These are phyloP conservation scores for Erethizon dorsatum DNA, from an alignment of 2,797 vertebrate species.

Conservation along the genomic window DNA sequence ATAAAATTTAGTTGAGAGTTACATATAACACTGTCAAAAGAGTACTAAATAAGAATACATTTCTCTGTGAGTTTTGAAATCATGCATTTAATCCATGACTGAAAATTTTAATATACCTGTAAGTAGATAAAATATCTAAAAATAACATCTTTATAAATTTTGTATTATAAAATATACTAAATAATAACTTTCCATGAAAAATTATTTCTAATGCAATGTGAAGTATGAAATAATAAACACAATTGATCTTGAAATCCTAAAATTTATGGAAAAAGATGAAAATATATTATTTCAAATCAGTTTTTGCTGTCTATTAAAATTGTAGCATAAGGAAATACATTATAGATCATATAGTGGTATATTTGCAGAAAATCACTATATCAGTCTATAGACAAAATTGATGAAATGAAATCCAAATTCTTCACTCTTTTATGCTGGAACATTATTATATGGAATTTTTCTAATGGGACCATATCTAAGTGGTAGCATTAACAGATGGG, in stretches of 20 bases:
- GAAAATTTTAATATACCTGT: neutral
- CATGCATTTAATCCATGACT: constrained; percentile 46
- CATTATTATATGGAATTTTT: constrained; percentile 90
- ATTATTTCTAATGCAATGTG: neutral
- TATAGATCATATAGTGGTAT: constrained; percentile 61
- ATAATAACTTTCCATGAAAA: constrained; percentile 39
- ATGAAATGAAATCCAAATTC: constrained; percentile 69
- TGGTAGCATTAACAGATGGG: constrained; percentile 92
- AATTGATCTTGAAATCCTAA: constrained; percentile 33
- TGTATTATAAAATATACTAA: constrained; percentile 16
- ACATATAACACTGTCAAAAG: neutral
- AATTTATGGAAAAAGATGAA: constrained; percentile 33
- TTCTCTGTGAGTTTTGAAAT: constrained; percentile 4
- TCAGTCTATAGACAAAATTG: constrained; percentile 71
- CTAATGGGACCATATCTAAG: constrained; percentile 90
- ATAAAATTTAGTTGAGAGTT: constrained; percentile 17
- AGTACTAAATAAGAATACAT: constrained; percentile 40
- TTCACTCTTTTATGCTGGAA: constrained; percentile 80
- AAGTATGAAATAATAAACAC: constrained; percentile 47
- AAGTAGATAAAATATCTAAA: constrained; percentile 45
- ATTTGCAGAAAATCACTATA: constrained; percentile 63
- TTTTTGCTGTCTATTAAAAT: constrained; percentile 70
- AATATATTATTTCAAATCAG: constrained; percentile 32
- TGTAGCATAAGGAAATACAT: constrained; percentile 49
- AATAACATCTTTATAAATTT: neutral